Evolutionary conservation across 2,113 vertebrate genomes (phyloP).

Genomic region (Centropus unirufus): DNA sequence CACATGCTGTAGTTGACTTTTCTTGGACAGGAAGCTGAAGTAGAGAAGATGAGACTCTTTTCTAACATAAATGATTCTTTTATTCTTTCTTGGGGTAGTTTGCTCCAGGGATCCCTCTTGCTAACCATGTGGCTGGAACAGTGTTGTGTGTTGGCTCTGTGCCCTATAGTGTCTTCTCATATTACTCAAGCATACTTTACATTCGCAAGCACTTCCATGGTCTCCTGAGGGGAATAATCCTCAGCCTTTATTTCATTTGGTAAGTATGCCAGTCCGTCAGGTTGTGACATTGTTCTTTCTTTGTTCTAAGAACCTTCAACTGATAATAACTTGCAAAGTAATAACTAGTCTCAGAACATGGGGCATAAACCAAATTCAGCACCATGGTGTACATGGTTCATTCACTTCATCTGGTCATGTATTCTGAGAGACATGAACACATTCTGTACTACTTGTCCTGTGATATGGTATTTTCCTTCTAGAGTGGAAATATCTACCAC

Average conservation of each 20-base stretch:
- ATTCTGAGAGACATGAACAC: neutral
- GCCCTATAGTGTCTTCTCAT: neutral
- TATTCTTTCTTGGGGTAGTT: neutral
- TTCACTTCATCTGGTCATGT: neutral
- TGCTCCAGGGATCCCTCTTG: neutral
- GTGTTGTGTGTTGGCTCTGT: neutral
- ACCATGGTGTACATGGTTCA: neutral
- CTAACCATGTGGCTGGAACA: neutral
- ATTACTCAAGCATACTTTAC: neutral
- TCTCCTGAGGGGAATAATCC: neutral
- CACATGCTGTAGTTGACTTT: fast-evolving
- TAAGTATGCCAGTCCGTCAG: neutral
- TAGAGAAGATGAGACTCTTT: neutral
- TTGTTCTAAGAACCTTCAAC: neutral
- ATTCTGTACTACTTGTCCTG: neutral
- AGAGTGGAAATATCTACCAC: neutral
- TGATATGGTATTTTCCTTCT: neutral
- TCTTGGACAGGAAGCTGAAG: neutral
- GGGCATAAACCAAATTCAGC: neutral
- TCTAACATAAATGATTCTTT: neutral
- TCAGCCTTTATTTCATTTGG: neutral
- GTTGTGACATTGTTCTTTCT: neutral
- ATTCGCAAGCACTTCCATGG: neutral
- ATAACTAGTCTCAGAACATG: neutral
- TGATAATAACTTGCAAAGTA: neutral